Evolutionary conservation across 2,888 invertebrate species (phyloP).

Genomic region (Zelleria hepariella): DNA sequence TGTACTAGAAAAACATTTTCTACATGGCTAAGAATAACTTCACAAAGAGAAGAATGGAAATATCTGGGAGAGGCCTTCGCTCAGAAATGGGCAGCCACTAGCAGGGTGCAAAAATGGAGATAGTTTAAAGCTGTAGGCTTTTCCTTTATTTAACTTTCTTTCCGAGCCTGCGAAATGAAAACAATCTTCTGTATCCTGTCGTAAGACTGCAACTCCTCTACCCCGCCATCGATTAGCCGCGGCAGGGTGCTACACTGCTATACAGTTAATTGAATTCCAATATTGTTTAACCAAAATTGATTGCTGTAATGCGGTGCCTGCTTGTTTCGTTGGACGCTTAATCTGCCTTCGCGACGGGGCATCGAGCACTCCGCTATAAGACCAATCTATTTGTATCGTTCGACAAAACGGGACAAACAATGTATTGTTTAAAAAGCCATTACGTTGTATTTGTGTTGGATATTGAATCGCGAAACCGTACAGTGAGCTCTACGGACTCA

Average conservation of each 20-base stretch:
- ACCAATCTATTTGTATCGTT: neutral
- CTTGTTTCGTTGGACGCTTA: neutral
- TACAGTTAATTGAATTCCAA: slow-evolving; percentile 71
- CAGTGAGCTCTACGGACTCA: neutral
- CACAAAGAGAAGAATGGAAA: too few relatives aligned
- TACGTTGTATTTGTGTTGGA: neutral
- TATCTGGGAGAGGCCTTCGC: too few relatives aligned
- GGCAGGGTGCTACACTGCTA: slow-evolving; percentile 33
- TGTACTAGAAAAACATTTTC: too few relatives aligned
- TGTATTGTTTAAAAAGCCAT: slow-evolving; percentile 1
- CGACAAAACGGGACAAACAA: slow-evolving; percentile 6
- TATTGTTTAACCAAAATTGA: slow-evolving; percentile 71
- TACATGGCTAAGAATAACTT: too few relatives aligned
- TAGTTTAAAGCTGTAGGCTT: too few relatives aligned
- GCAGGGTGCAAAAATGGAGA: too few relatives aligned
- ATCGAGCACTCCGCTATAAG: slow-evolving; percentile 13
- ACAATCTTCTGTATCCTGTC: neutral
- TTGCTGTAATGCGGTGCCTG: slow-evolving; percentile 27
- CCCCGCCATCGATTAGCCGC: slow-evolving; percentile 27
- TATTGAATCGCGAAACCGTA: neutral
- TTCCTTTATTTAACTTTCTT: too few relatives aligned
- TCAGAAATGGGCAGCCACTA: too few relatives aligned
- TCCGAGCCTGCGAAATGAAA: too few relatives aligned
- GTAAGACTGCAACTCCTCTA: neutral
- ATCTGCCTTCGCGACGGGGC: slow-evolving; percentile 25